Evolutionary conservation across 1,140 invertebrate genomes (phyloP), one percentile per base, ranked within the genome.

Genomic region (Catajapyx aquilonaris): DNA sequence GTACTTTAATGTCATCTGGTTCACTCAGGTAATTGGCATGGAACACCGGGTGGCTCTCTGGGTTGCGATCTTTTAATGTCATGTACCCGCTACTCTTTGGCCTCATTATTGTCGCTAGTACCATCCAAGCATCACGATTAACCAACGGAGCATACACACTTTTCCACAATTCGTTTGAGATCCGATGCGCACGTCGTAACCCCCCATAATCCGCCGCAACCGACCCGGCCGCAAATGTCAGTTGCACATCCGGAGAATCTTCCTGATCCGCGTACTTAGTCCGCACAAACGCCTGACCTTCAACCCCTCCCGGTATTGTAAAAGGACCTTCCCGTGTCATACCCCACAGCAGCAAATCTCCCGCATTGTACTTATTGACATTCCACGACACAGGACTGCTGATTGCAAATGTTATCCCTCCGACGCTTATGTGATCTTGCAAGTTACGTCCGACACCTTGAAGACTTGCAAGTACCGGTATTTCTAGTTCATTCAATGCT

Each of bases 11-110:
- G 37, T 55, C 53, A 16, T 46, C 18, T 19, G 45, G 39, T 36
- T 56, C 45, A 34, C 30, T 53, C 17, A 66, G 43, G 44, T 68
- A 66, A 38, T 59, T 64, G 15, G 69, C 67, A 44, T 68, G 58
- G 38, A 73, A 59, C 7, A 61, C 48, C 2, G 71, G 71, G 41
- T 63, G 60, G 34, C 64, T 55, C 30, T 52, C 55, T 10, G 71
- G 71, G 52, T 71, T 57, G 4, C 48, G 44, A 1, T 48, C 52
- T 22, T 50, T 42, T 1, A 66, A 47, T 16, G 48, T 51, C 10
- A 66, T 46, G 36, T 46, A 50, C 15, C 61, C 61, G 32, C 41
- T 47, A n/a, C 69, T 72, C 49, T 66, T 62, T 2, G 71, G 70
- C 31, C 55, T 45, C 1, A 56, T 41, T 2, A 54, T 44, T 38